These are phyloP conservation scores for Toxotes lorentzi DNA, from an alignment of 2,797 vertebrate genomes.

Conservation along the genomic window DNA sequence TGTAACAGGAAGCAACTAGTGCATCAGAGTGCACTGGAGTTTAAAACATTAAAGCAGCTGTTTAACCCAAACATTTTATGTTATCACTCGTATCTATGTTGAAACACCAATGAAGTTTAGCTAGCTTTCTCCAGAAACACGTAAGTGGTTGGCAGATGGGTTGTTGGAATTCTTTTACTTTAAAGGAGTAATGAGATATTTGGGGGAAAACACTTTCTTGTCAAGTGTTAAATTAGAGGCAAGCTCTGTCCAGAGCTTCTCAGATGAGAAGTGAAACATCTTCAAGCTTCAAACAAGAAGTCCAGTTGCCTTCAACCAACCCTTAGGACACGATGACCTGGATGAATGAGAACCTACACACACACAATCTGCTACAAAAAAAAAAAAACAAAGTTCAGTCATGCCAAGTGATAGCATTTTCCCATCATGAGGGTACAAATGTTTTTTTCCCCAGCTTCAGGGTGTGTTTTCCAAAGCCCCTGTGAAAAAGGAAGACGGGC, in stretches of 20 bases:
- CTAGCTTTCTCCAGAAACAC: no score
- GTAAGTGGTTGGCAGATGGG: neutral
- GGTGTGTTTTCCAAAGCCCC: slow-evolving; percentile 27
- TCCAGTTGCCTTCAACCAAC: no score
- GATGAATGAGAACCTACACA: no score
- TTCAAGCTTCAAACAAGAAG: no score
- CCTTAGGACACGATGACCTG: no score
- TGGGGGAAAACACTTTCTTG: neutral
- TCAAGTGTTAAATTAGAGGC: no score
- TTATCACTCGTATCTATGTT: neutral
- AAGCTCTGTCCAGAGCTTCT: neutral
- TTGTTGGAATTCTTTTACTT: neutral
- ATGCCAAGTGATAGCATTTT: slow-evolving; percentile 16
- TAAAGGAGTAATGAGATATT: neutral
- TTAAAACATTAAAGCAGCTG: slow-evolving; percentile 7
- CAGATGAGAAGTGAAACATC: no score
- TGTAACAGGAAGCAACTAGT: slow-evolving; percentile 15
- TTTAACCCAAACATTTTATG: slow-evolving; percentile 13
- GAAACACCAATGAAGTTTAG: neutral
- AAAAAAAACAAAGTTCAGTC: no score
- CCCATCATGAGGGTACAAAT: slow-evolving; percentile 10
- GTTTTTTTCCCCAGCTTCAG: neutral
- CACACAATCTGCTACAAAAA: no score
- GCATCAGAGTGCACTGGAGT: no score
- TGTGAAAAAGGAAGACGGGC: slow-evolving; percentile 7